Evolutionary conservation across 2,888 invertebrate species (phyloP), one percentile per base, ranked within the genome.

Genomic region (Pediacus dermestoides): DNA sequence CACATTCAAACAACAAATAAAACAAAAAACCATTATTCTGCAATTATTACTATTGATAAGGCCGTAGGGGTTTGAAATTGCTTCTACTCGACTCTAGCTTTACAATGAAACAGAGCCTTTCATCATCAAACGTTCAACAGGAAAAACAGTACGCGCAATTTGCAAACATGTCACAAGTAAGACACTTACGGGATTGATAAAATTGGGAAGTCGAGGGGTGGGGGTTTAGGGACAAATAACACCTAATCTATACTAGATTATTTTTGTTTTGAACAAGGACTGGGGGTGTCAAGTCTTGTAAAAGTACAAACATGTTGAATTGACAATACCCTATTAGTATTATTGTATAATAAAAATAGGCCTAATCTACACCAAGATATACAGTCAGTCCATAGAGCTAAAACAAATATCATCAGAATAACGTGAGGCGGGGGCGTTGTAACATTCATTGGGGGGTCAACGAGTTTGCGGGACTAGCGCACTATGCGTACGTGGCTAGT

Each of bases 11-110:
- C n/a, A n/a, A n/a, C n/a, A n/a, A n/a, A n/a, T n/a, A n/a, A n/a
- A n/a, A n/a, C n/a, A n/a, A n/a, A n/a, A n/a, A n/a, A n/a, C n/a
- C n/a, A n/a, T n/a, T n/a, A n/a, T n/a, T n/a, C n/a, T n/a, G 6
- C 21, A 18, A 7, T 18, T 18, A 18, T 18, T 18, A 18, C 21
- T 18, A 18, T 7, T 18, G 21, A 18, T 18, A 18, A 18, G 54
- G 52, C 54, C 45, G 47, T 38, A 45, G 46, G 49, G 46, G 34
- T 50, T 48, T 43, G 37, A 37, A 52, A 54, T 51, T 54, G 52
- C 52, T 54, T 51, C 46, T 48, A 50, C 44, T 39, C 44, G 33
- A 41, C 39, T 37, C 37, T 22, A 13, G 25, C 10, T 34, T 11
- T n/a, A n/a, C n/a, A n/a, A n/a, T n/a, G n/a, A n/a, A n/a, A n/a